Percentiles rank a stretch among this genome's conserved stretches.
These are phyloP conservation scores for Plecotus auritus DNA, from an alignment of 2,113 vertebrate species.

Conservation along the genomic window DNA sequence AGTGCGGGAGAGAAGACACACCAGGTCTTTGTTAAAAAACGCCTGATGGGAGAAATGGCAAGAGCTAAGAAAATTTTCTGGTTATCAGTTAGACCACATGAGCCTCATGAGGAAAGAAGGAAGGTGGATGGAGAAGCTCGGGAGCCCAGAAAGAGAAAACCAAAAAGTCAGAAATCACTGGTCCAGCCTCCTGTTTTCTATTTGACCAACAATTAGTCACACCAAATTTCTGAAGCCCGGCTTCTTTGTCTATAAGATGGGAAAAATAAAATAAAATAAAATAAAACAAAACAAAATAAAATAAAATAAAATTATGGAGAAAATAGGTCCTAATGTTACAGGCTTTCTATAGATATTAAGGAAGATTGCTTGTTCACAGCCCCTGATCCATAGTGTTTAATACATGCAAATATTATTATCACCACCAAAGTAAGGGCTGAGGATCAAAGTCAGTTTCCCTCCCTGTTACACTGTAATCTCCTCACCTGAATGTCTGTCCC, in stretches of 20 bases:
- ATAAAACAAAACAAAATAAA: no score
- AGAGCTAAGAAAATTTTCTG: neutral
- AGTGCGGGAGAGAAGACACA: neutral
- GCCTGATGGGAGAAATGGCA: neutral
- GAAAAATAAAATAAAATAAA: neutral
- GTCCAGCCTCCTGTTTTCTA: neutral
- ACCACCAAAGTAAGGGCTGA: neutral
- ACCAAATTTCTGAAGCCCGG: neutral
- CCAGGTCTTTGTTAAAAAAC: neutral
- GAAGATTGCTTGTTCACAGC: neutral
- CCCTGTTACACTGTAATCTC: neutral
- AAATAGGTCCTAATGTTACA: neutral
- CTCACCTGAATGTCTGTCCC: neutral
- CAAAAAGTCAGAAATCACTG: neutral
- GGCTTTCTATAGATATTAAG: neutral
- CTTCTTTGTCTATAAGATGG: neutral
- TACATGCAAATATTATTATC: neutral
- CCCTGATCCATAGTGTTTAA: neutral
- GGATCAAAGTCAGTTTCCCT: neutral
- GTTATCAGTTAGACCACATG: neutral
- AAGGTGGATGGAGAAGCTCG: neutral
- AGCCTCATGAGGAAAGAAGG: neutral
- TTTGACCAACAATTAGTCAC: neutral
- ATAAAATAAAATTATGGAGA: neutral
- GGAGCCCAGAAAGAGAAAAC: neutral